Evolutionary conservation across 2,113 vertebrate genomes (phyloP), one percentile per base, ranked within the genome.

Genomic region (Leuciscus idus): DNA sequence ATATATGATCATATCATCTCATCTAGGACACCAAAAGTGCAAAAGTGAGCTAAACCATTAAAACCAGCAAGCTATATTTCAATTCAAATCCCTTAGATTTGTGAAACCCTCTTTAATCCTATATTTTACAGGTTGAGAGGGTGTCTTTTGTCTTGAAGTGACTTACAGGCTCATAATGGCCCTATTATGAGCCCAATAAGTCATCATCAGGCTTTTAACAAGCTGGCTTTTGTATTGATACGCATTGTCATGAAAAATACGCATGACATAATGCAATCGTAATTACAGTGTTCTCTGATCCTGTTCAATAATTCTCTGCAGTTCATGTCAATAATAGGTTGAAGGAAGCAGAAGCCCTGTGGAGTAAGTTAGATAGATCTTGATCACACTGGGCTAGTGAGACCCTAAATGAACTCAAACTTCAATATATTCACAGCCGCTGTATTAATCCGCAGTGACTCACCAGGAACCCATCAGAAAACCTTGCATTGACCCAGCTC

Each of bases 301-400:
- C 86, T 88, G 89, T 89, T 92, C 90, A 90, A 90, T 90, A 92
- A 90, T 21, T 30, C 85, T 68, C 23, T 30, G 3, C 64, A 50
- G 77, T 33, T 19, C 11, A 11, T 39, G 17, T 87, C 85, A 77
- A 77, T 87, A 66, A 72, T 13, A 66, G 81, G 72, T 72, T 82
- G 83, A 82, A 85, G 28, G 17, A 75, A 85, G 73, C 39, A 26
- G 68, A 26, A 68, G 70, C 33, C 75, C 83, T 77, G 70, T 59
- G 61, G 33, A 75, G 66, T 28, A 78, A 7, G 33, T 86, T 33
- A 81, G 80, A 87, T 46, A 68, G 83, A 83, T 64, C 83, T 85
- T 75, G 48, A 85, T 85, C 88, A 85, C 72, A 73, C 72, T 66
- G 68, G 79, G 79, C 70, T 61, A 55, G 73, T n/a, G 33, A 83